A percentile compares a stretch with the other conserved stretches of the same genome.
phyloP scores from a whole-genome alignment of 1,140 invertebrate genomes.

The Euura lappo region DNA sequence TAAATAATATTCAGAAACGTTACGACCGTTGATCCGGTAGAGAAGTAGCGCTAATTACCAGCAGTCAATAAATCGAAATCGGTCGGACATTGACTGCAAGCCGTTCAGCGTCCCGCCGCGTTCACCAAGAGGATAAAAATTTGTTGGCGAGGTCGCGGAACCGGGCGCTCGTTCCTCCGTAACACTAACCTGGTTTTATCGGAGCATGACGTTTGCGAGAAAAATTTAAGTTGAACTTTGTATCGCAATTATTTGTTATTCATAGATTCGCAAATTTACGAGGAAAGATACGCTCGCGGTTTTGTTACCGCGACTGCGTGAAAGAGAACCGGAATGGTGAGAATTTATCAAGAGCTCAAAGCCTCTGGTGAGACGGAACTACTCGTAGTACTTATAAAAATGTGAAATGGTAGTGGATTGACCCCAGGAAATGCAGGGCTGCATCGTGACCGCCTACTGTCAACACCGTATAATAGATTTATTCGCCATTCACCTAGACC shows the following conservation, averaged over 20 bases:
- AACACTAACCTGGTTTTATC: slow-evolving; percentile 2
- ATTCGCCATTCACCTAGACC: neutral
- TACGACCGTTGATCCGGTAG: neutral
- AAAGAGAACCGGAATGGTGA: too few species aligned
- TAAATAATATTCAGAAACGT: neutral
- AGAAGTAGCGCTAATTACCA: neutral
- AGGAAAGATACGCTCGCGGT: too few species aligned
- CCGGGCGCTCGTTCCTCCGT: neutral
- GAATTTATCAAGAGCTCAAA: too few species aligned
- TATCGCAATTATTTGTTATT: too few species aligned
- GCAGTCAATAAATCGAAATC: neutral
- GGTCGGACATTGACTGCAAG: neutral
- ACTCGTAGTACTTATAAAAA: too few species aligned
- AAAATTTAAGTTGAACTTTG: neutral
- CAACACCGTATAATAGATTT: neutral
- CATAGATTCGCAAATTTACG: too few species aligned
- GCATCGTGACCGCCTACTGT: neutral
- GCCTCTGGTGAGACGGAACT: too few species aligned
- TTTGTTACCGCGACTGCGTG: too few species aligned
- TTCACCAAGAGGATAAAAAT: too few species aligned
- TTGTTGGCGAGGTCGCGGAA: neutral
- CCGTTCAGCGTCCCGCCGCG: too few species aligned
- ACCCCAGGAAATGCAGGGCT: neutral
- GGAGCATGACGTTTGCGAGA: neutral
- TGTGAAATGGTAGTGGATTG: neutral